phyloP scores from a whole-genome alignment of 2,888 invertebrate species.

The Gandaritis pyraliata region DNA sequence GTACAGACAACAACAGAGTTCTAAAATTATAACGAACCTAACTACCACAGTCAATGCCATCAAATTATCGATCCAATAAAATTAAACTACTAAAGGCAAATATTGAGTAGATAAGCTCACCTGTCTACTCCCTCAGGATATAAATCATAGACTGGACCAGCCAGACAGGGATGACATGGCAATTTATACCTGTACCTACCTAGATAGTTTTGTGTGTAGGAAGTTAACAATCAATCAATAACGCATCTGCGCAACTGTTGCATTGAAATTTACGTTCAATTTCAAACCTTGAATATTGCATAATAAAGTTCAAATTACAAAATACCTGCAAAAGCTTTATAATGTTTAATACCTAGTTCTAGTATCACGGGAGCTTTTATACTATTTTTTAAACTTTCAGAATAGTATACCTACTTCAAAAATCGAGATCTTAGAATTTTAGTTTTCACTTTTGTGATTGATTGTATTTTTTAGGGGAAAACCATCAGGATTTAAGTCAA shows the following conservation, averaged over 20 bases:
- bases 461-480: no score
- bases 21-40: no score
- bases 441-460: no score
- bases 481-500: no score
- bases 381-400: no score
- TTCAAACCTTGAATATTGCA: neutral
- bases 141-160: constrained; percentile 17
- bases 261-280: constrained; percentile 6
- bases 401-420: no score
- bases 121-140: constrained; percentile 10
- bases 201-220: neutral
- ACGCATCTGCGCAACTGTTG: constrained; percentile 22
- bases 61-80: neutral
- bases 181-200: neutral
- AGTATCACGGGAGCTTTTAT: no score
- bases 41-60: neutral
- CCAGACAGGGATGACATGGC: neutral
- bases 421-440: no score
- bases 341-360: no score
- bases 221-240: constrained; percentile 22
- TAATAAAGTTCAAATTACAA: constrained; percentile 11
- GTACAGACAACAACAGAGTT: no score
- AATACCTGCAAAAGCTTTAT: neutral
- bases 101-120: neutral
- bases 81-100: no score